Conservation (phyloP, 2,888 invertebrate genomes). For the Metalampra italica region DNA sequence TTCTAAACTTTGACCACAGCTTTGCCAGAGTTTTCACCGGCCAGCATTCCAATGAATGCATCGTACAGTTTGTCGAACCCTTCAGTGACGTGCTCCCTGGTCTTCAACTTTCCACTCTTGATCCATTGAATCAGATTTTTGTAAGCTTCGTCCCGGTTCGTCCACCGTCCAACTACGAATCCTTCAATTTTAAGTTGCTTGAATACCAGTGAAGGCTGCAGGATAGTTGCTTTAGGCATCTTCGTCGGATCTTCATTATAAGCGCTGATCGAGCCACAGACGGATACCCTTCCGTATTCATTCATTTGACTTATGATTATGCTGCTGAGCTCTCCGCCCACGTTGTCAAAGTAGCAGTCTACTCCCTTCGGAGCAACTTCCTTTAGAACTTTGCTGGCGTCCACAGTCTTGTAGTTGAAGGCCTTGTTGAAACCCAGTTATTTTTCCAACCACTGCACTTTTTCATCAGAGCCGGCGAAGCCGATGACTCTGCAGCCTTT, state of each 20-base stretch:
- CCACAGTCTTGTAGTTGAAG: constrained; percentile 84
- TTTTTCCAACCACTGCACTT: constrained; percentile 82
- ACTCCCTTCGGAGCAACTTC: constrained; percentile 83
- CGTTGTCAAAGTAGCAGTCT: constrained; percentile 88
- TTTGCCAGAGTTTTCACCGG: constrained; percentile 74
- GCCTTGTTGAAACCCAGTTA: constrained; percentile 83
- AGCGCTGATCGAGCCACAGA: constrained; percentile 51
- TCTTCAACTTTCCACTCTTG: constrained; percentile 81
- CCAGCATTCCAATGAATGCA: constrained; percentile 77
- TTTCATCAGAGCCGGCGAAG: constrained; percentile 84
- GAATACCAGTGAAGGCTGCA: constrained; percentile 76
- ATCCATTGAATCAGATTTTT: constrained; percentile 79
- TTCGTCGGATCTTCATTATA: constrained; percentile 40
- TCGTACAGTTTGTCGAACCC: constrained; percentile 82
- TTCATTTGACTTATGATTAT: constrained; percentile 80
- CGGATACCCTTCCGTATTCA: constrained; percentile 30
- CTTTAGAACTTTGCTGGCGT: constrained; percentile 75
- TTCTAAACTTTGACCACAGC: constrained; percentile 73
- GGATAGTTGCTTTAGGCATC: constrained; percentile 47
- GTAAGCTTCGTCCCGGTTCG: constrained; percentile 75
- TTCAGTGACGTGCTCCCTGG: constrained; percentile 77
- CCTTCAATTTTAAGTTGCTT: constrained; percentile 82
- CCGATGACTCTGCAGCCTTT: constrained; percentile 82
- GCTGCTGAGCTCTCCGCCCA: constrained; percentile 82
- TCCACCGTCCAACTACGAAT: constrained; percentile 65